phyloP scores from a whole-genome alignment of 1,140 invertebrate species.

The Episyrphus balteatus region DNA sequence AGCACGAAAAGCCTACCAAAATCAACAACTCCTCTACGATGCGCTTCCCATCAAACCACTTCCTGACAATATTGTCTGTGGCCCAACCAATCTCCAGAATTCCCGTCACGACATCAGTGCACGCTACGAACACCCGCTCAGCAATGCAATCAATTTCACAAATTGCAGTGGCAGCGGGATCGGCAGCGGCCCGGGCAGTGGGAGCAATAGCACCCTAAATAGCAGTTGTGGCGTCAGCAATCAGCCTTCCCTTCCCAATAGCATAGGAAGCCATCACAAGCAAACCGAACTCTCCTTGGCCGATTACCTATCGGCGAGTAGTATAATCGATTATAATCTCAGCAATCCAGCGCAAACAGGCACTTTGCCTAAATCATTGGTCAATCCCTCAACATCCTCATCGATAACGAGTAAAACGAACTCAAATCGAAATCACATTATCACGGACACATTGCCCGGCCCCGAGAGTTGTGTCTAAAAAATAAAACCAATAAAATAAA shows the following conservation, averaged over 20 bases:
- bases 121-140: constrained; percentile 28
- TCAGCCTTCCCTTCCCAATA: constrained; percentile 1
- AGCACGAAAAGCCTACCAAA: constrained; percentile 18
- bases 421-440: constrained; percentile 45
- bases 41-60: constrained; percentile 15
- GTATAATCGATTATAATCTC: constrained; percentile 33
- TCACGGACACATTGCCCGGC: constrained; percentile 60
- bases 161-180: too few species aligned
- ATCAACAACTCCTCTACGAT: constrained; percentile 24
- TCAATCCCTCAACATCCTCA: constrained; percentile 10
- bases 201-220: constrained; percentile 8
- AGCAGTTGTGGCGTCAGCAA: constrained; percentile 10
- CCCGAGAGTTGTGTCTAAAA: constrained; percentile 64
- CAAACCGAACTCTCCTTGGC: constrained; percentile 24
- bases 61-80: too few species aligned
- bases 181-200: not conserved
- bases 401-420: constrained; percentile 33
- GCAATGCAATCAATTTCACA: constrained; percentile 14
- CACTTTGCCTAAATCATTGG: constrained; percentile 18
- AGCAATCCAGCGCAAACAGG: constrained; percentile 21
- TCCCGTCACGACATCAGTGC: constrained; percentile 17
- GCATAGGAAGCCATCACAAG: constrained; percentile 6
- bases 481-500: not conserved
- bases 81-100: not conserved
- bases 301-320: constrained; percentile 33